Conservation (phyloP, 2,113 vertebrate species). For the Plecotus auritus region DNA sequence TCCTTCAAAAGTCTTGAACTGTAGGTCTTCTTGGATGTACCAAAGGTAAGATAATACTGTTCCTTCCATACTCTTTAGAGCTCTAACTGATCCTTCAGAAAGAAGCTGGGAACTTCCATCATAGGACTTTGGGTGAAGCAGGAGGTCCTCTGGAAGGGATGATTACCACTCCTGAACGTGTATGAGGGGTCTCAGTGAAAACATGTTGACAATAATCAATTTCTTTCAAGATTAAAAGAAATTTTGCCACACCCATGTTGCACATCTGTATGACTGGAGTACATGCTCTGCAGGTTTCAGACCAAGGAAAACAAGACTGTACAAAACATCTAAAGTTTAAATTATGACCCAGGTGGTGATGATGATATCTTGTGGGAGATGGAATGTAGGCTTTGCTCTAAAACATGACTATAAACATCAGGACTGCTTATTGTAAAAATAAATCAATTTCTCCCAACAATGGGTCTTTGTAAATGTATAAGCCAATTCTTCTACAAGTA, state of each 20-base stretch:
- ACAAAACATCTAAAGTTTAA: neutral
- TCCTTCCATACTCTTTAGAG: neutral
- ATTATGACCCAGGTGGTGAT: neutral
- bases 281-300: neutral
- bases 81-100: neutral
- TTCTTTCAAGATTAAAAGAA: neutral
- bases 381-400: neutral
- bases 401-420: neutral
- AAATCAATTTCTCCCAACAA: constrained; percentile 13
- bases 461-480: neutral
- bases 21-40: neutral
- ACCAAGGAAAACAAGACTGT: neutral
- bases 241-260: neutral
- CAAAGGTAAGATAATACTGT: neutral
- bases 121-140: neutral
- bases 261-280: neutral
- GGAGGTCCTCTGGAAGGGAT: neutral
- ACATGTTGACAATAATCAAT: neutral
- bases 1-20: neutral
- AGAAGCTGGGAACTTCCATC: neutral
- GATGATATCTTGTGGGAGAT: neutral
- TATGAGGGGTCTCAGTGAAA: neutral
- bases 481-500: neutral
- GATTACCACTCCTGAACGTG: neutral
- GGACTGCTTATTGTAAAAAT: neutral